Evolutionary conservation across 1,140 invertebrate species (phyloP).

Genomic region (Cotesia typhae): DNA sequence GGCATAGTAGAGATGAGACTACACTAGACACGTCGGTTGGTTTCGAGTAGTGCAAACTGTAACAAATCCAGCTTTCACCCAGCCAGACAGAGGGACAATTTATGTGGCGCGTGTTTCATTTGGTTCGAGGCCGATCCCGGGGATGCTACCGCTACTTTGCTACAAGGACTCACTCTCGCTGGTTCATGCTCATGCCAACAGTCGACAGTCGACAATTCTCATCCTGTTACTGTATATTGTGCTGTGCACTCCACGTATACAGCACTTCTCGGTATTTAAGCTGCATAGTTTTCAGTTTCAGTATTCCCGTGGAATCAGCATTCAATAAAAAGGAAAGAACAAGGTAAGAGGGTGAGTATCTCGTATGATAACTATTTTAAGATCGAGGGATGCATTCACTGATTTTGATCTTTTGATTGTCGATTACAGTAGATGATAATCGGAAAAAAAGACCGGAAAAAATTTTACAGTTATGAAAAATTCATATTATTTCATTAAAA

Average conservation of each 20-base stretch:
- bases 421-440: too few species aligned
- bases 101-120: conserved; percentile 65
- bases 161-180: conserved; percentile 52
- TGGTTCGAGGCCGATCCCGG: conserved; percentile 56
- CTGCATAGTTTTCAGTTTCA: too few species aligned
- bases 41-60: conserved; percentile 61
- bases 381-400: too few species aligned
- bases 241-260: too few species aligned
- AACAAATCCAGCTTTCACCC: conserved; percentile 67
- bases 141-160: conserved; percentile 47
- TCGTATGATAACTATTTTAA: not conserved
- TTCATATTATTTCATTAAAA: too few species aligned
- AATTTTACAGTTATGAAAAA: too few species aligned
- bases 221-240: too few species aligned
- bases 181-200: not conserved
- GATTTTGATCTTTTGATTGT: too few species aligned
- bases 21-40: conserved; percentile 45
- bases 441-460: too few species aligned
- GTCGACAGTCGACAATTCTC: not conserved
- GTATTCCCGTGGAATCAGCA: not conserved
- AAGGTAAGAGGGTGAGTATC: conserved; percentile 7
- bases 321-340: not conserved
- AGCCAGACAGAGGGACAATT: conserved; percentile 64
- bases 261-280: too few species aligned
- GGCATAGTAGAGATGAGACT: too few species aligned